Conservation (phyloP, 2,888 invertebrate genomes). For the Troides oblongomaculatus region DNA sequence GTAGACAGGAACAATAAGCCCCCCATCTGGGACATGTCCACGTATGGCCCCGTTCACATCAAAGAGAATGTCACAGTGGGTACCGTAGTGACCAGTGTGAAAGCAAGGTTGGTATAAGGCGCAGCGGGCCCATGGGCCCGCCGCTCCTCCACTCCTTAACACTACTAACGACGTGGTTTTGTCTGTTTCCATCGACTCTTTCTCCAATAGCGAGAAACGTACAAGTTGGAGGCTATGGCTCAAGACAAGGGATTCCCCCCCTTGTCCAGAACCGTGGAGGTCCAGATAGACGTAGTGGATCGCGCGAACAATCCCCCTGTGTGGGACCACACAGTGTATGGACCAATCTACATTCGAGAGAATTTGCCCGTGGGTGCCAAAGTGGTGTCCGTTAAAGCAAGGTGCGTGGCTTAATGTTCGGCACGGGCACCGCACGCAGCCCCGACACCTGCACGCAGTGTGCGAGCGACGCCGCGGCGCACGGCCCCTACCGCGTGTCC, state of each 20-base stretch:
- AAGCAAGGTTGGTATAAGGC: slow-evolving; percentile 96
- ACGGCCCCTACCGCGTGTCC: slow-evolving; percentile 29
- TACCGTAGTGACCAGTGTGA: slow-evolving; percentile 98
- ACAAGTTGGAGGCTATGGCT: slow-evolving; percentile 98
- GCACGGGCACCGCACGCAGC: slow-evolving; percentile 83
- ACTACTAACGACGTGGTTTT: slow-evolving; percentile 84
- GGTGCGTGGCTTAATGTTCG: slow-evolving; percentile 87
- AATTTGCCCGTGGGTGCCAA: slow-evolving; percentile 98
- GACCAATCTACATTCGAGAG: slow-evolving; percentile 98
- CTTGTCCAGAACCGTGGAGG: slow-evolving; percentile 97
- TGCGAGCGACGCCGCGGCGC: slow-evolving; percentile 45
- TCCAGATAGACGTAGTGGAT: slow-evolving; percentile 99
- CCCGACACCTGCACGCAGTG: slow-evolving; percentile 71
- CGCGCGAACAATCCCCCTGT: slow-evolving; percentile 98
- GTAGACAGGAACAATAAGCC: slow-evolving; percentile 99
- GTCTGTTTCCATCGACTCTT: slow-evolving; percentile 83
- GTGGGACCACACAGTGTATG: slow-evolving; percentile 98
- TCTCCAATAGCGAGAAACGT: slow-evolving; percentile 94
- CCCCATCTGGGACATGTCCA: slow-evolving; percentile 96
- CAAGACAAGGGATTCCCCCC: slow-evolving; percentile 98
- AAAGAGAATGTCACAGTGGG: slow-evolving; percentile 99
- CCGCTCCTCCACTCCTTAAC: slow-evolving; percentile 77
- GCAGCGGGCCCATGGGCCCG: slow-evolving; percentile 75
- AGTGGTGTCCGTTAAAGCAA: slow-evolving; percentile 99
- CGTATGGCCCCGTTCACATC: slow-evolving; percentile 98